A percentile compares a stretch with the other conserved stretches of the same genome.
phyloP scores from a whole-genome alignment of 2,888 invertebrate species.

The Leptinotarsa tumamoca region DNA sequence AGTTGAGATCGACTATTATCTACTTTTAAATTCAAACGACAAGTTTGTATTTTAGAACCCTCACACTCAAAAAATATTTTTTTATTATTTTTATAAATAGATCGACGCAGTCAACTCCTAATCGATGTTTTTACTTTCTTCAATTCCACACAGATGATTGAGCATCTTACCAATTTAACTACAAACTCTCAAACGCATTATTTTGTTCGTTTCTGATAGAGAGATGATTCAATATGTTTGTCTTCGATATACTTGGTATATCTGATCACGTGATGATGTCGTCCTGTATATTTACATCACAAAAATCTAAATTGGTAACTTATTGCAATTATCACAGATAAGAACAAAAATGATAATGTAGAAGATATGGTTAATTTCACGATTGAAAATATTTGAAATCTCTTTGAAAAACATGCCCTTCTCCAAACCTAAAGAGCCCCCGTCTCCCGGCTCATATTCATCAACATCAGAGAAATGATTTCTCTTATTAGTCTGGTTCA shows the following conservation, averaged over 20 bases:
- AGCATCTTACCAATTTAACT: background rate
- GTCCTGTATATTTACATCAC: background rate
- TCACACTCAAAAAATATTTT: too few species aligned
- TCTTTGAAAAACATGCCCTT: background rate
- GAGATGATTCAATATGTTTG: background rate
- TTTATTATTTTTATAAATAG: background rate
- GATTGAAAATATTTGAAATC: background rate
- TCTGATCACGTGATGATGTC: too few species aligned
- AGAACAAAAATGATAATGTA: too few species aligned
- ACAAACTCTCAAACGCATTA: background rate
- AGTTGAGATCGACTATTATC: too few species aligned
- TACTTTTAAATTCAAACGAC: too few species aligned
- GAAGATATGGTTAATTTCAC: too few species aligned
- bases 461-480: constrained; percentile 1
- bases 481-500: background rate
- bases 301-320: background rate
- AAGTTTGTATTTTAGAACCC: too few species aligned
- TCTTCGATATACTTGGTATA: background rate
- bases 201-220: background rate
- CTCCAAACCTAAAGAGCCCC: background rate
- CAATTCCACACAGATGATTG: background rate
- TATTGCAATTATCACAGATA: background rate
- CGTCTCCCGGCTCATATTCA: background rate
- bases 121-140: background rate
- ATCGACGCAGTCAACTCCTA: background rate